Evolutionary conservation across 2,888 invertebrate genomes (phyloP), one percentile per base, ranked within the genome.

Genomic region (Ennomos quercinarius): DNA sequence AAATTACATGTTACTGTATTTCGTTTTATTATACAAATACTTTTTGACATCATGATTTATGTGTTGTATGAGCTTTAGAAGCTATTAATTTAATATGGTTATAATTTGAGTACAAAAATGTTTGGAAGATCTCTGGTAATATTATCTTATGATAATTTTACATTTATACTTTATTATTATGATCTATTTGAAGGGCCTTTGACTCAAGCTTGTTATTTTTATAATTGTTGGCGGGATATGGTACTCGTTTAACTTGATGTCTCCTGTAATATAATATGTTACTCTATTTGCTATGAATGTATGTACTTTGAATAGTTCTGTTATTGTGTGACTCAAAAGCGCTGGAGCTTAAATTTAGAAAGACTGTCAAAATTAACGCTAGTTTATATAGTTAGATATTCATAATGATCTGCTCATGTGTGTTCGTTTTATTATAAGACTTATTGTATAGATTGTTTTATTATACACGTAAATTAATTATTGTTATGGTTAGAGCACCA

Each of bases 381-480:
- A 50, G 44, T 39, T 17, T 51, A 51, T 9, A 17, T 46, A 46
- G 57, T 50, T 51, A 52, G 51, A 47, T 50, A 56, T 56, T 45
- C 52, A 52, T 27, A 52, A 49, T 45, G 61, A 51, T 56, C 57
- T 57, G 54, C 54, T 63, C 58, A 62, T 42, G 63, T 64, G 65
- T 64, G 67, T 66, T 67, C 62, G 58, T 60, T 44, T 61, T 57
- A 59, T 46, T 59, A 48, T 68, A 64, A 63, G 61, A 63, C 61
- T 61, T 66, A 58, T 65, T 37, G 40, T 35, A 46, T 66, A 68
- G 55, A 54, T 57, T 57, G 45, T 61, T 63, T 58, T 54, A 54
- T 49, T 45, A 58, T 61, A 51, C 49, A 61, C 61, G 9, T 43
- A 42, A 41, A 50, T 50, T 43, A 36, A 40, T 35, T 49, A 58